Evolutionary conservation across 1,140 invertebrate species (phyloP).

Genomic region (Campoletis sonorensis): DNA sequence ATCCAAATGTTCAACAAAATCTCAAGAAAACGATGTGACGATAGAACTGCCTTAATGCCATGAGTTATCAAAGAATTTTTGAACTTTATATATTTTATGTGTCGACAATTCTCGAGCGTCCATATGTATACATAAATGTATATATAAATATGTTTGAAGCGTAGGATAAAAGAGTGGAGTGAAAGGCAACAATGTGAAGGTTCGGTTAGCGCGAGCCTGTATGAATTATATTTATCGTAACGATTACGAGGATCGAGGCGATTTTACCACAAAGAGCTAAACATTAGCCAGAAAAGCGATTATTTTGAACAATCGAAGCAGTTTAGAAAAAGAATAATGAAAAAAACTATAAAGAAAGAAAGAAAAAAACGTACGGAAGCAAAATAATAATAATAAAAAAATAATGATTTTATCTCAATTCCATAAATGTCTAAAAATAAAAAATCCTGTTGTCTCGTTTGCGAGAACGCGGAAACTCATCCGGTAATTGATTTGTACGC

Average conservation of each 20-base stretch:
- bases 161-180: conserved; percentile 53
- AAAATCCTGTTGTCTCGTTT: not conserved
- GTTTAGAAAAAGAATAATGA: not conserved
- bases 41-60: no score
- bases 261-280: conserved; percentile 1
- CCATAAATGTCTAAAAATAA: not conserved
- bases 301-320: not conserved
- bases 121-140: no score
- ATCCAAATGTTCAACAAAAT: no score
- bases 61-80: no score
- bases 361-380: no score
- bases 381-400: no score
- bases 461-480: not conserved
- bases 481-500: conserved; percentile 6
- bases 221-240: conserved; percentile 2
- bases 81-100: no score
- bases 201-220: conserved; percentile 31
- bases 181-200: conserved; percentile 73
- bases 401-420: no score
- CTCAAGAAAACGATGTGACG: no score
- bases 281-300: not conserved
- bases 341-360: not conserved
- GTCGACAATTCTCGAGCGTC: no score
- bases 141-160: not conserved
- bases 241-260: not conserved